Percentiles rank a stretch among this genome's conserved stretches.
phyloP scores from a whole-genome alignment of 2,797 vertebrate species.

The Heteromormyrus szaboi region DNA sequence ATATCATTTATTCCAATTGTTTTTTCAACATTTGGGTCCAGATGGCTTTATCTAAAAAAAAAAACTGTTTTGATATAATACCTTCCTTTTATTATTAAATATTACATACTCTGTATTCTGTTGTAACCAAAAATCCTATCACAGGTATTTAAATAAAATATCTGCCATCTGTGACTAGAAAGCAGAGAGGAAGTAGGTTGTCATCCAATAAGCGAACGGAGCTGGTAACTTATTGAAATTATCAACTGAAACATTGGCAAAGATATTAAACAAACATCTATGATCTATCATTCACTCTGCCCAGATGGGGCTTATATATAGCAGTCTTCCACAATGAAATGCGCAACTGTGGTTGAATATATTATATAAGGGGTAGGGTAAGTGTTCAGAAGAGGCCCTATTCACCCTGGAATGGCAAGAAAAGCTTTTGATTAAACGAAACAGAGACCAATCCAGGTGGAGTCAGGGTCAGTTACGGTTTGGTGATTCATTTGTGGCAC shows the following conservation, averaged over 20 bases:
- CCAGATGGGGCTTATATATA: background rate
- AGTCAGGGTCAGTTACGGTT: background rate
- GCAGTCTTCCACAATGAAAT: background rate
- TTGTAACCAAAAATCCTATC: background rate
- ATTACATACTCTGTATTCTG: background rate
- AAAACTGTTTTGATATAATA: background rate
- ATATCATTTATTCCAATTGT: background rate
- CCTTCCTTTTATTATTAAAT: background rate
- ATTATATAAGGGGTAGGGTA: background rate
- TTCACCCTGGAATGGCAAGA: background rate
- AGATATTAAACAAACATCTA: background rate
- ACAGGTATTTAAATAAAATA: slow-evolving; percentile 3
- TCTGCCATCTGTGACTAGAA: background rate
- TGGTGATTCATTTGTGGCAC: background rate
- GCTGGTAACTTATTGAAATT: background rate
- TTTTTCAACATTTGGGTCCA: background rate
- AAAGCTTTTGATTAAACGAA: background rate
- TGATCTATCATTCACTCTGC: background rate
- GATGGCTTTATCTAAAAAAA: background rate
- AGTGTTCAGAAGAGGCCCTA: background rate
- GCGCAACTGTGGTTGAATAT: background rate
- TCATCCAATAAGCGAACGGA: background rate
- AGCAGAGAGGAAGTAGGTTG: background rate
- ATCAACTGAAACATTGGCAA: slow-evolving; percentile 1
- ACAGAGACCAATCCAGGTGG: background rate